Conservation (phyloP, 2,113 vertebrate species). For the Rhinoptilus africanus region DNA sequence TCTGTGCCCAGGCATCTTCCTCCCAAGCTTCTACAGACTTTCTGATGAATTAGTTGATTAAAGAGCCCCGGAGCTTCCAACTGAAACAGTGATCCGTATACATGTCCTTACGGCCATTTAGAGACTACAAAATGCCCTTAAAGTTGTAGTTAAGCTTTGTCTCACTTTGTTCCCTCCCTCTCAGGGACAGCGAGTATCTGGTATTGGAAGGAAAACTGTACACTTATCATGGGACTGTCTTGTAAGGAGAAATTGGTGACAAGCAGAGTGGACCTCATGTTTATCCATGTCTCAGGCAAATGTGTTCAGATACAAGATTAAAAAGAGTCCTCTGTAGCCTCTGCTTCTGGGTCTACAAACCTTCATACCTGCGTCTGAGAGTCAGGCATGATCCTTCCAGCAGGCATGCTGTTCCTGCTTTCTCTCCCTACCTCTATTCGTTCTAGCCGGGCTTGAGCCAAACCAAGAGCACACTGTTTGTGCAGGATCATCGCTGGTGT, state of each 20-base stretch:
- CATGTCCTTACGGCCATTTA: not conserved
- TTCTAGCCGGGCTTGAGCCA: not conserved
- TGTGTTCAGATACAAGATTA: not conserved
- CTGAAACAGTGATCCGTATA: not conserved
- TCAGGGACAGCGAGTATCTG: not conserved
- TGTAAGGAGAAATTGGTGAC: not conserved
- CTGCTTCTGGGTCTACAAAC: not conserved
- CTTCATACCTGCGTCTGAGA: not conserved
- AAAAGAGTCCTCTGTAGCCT: not conserved
- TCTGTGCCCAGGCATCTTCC: not conserved
- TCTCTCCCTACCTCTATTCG: not conserved
- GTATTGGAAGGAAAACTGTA: not conserved
- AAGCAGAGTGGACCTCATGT: not conserved
- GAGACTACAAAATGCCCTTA: not conserved
- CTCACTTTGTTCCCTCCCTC: not conserved
- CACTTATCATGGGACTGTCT: not conserved
- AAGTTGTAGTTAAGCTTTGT: not conserved
- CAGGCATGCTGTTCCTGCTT: not conserved
- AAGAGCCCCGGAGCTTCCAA: not conserved
- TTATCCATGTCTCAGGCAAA: not conserved
- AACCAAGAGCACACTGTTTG: not conserved
- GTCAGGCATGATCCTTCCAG: not conserved
- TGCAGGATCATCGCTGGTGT: not conserved
- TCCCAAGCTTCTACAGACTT: not conserved
- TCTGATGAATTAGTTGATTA: not conserved